A percentile compares a stretch with the other conserved stretches of the same genome.
Conservation (phyloP, 2,888 invertebrate species). For the Hesperia comma region DNA sequence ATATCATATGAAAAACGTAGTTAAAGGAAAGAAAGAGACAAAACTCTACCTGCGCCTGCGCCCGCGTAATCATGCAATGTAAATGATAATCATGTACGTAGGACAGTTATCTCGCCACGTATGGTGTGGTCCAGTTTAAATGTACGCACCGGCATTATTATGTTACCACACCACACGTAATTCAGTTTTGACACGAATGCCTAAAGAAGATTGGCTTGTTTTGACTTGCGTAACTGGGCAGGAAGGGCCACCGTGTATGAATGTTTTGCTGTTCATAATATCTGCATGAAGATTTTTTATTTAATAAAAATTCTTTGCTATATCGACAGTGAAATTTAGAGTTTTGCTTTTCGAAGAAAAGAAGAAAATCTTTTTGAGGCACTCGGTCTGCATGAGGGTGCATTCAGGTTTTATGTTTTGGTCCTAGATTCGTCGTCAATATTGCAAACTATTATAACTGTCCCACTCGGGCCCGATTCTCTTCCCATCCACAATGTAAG, state of each 20-base stretch:
- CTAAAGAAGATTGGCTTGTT: conserved; percentile 27
- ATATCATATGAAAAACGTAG: too few species aligned
- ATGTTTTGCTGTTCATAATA: conserved; percentile 1
- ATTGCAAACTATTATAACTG: too few species aligned
- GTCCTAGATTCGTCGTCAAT: too few species aligned
- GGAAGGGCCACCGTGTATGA: conserved; percentile 13
- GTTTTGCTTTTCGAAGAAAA: too few species aligned
- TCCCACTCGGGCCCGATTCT: too few species aligned
- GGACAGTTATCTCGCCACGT: conserved; percentile 24
- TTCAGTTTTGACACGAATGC: conserved; percentile 33
- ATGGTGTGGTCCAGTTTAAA: conserved; percentile 40
- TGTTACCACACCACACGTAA: conserved; percentile 33
- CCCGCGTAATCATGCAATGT: not conserved
- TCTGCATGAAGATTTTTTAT: not conserved
- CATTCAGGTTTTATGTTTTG: too few species aligned
- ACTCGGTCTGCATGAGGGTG: too few species aligned
- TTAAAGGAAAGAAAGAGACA: not conserved
- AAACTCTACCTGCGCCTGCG: not conserved
- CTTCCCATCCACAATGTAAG: too few species aligned
- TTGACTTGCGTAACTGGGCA: conserved; percentile 26
- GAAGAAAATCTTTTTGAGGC: too few species aligned
- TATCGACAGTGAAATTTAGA: too few species aligned
- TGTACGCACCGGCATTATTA: conserved; percentile 29
- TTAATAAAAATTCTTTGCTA: too few species aligned
- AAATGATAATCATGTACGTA: conserved; percentile 6